Evolutionary conservation across 2,113 vertebrate species (phyloP).

Genomic region (Nipponia nippon): DNA sequence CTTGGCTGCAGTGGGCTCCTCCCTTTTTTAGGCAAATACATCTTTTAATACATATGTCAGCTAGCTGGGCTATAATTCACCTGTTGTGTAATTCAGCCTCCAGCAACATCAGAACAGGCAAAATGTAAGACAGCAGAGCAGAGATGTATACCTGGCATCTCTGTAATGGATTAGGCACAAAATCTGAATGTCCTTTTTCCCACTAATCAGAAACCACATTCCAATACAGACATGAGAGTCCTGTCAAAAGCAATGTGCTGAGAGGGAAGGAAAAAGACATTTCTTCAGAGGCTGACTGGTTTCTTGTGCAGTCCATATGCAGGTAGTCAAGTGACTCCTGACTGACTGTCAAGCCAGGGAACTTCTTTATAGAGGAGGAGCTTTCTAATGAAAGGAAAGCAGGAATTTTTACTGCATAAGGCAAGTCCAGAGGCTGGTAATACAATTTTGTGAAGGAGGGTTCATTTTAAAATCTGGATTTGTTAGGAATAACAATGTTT

Average conservation of each 20-base stretch:
- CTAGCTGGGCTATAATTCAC: not conserved
- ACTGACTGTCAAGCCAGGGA: not conserved
- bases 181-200: not conserved
- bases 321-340: not conserved
- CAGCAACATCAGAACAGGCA: not conserved
- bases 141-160: not conserved
- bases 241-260: not conserved
- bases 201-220: not conserved
- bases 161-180: not conserved
- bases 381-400: not conserved
- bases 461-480: not conserved
- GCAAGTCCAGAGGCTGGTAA: not conserved
- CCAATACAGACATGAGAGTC: not conserved
- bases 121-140: not conserved
- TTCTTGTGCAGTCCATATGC: not conserved
- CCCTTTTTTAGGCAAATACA: not conserved
- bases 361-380: not conserved
- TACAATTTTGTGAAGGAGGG: not conserved
- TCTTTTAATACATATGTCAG: not conserved
- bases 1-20: not conserved
- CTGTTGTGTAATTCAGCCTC: not conserved
- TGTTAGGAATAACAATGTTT: not conserved
- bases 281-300: not conserved
- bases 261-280: not conserved
- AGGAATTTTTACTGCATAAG: not conserved